Evolutionary conservation across 1,140 invertebrate species (phyloP).

Genomic region (Mya arenaria): DNA sequence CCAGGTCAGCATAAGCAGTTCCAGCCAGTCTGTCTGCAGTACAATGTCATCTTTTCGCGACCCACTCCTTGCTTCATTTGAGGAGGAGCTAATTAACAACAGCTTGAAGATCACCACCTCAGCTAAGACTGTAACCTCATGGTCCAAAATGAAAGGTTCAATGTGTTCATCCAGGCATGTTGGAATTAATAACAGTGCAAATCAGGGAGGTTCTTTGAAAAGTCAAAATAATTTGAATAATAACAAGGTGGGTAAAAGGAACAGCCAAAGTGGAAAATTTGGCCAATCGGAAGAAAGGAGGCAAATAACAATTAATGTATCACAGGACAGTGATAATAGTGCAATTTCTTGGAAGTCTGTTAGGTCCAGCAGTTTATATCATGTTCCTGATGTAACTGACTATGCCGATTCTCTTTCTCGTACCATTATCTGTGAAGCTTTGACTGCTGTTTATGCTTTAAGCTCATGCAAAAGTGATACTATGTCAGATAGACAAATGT

Average conservation of each 20-base stretch:
- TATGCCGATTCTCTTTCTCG: slow-evolving; percentile 24
- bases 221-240: background rate
- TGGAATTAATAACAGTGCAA: slow-evolving; percentile 31
- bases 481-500: background rate
- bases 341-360: slow-evolving; percentile 19
- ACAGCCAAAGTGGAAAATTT: background rate
- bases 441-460: background rate
- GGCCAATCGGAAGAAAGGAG: background rate
- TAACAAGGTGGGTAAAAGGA: background rate
- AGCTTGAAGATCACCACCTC: background rate
- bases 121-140: slow-evolving; percentile 44
- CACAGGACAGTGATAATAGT: slow-evolving; percentile 36
- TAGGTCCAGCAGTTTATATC: background rate
- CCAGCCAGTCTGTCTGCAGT: slow-evolving; percentile 47
- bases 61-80: slow-evolving; percentile 51
- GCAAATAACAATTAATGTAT: background rate
- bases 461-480: background rate
- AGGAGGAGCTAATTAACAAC: slow-evolving; percentile 36
- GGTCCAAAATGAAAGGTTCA: slow-evolving; percentile 36
- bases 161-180: slow-evolving; percentile 29
- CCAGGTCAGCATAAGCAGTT: slow-evolving; percentile 30
- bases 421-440: slow-evolving; percentile 39
- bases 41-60: slow-evolving; percentile 47
- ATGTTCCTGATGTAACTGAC: background rate
- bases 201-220: background rate